Conservation (phyloP, 2,888 invertebrate species). For the Rhimphoctona megacephalus region DNA sequence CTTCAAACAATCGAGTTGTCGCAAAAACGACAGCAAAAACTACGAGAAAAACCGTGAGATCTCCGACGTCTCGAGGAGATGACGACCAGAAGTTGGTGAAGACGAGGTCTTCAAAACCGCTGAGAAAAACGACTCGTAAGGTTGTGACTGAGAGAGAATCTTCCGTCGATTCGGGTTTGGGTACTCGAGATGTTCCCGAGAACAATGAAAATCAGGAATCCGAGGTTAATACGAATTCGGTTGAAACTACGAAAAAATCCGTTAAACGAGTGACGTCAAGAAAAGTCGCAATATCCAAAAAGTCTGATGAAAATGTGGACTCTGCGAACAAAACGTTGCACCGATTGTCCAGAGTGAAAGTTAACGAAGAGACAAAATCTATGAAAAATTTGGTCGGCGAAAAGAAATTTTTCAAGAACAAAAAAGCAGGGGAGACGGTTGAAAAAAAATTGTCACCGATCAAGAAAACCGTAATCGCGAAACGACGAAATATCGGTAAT, state of each 20-base stretch:
- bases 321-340: background rate
- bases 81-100: background rate
- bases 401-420: slow-evolving; percentile 64
- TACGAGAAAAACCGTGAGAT: slow-evolving; percentile 24
- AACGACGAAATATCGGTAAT: slow-evolving; percentile 38
- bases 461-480: slow-evolving; percentile 15
- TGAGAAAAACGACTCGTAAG: background rate
- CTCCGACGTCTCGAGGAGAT: background rate
- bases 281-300: background rate
- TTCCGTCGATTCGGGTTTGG: background rate
- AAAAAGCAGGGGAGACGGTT: background rate
- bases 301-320: background rate
- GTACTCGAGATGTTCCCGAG: background rate
- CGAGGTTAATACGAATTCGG: background rate
- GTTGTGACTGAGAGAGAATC: background rate
- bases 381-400: background rate
- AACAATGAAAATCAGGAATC: background rate
- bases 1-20: background rate
- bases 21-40: slow-evolving; percentile 26
- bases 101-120: background rate
- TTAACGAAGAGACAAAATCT: background rate
- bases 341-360: background rate
- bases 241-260: background rate
- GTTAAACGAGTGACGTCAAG: background rate
- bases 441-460: slow-evolving; percentile 12